These are phyloP conservation scores for Rhinatrema bivittatum DNA, from an alignment of 2,797 vertebrate species.

Conservation along the genomic window DNA sequence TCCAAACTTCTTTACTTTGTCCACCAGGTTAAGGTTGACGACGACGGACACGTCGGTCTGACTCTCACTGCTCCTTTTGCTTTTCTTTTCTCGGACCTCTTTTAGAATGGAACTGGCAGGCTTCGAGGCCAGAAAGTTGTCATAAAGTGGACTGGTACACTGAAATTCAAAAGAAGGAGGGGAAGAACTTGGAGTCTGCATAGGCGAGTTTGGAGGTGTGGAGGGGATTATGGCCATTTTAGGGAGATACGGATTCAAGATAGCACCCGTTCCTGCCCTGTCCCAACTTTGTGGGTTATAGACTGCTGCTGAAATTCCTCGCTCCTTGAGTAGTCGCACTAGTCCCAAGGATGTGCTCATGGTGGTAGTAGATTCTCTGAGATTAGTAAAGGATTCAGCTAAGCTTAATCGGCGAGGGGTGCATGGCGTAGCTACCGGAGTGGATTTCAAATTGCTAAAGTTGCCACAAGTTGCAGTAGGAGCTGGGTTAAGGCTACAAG, in stretches of 20 bases:
- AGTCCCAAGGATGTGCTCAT: slow-evolving; percentile 93
- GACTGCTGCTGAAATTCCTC: slow-evolving; percentile 85
- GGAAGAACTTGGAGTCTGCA: slow-evolving; percentile 60
- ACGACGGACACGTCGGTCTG: slow-evolving; percentile 79
- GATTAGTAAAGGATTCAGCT: slow-evolving; percentile 89
- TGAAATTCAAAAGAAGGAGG: slow-evolving; percentile 77
- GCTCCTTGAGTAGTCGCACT: slow-evolving; percentile 83
- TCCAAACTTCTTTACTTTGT: slow-evolving; percentile 87
- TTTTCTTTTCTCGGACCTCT: slow-evolving; percentile 80
- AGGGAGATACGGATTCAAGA: slow-evolving; percentile 60
- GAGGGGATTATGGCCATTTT: slow-evolving; percentile 67
- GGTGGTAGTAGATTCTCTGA: slow-evolving; percentile 88
- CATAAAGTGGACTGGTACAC: slow-evolving; percentile 71
- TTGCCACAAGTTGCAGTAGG: slow-evolving; percentile 63
- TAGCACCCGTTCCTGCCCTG: slow-evolving; percentile 53
- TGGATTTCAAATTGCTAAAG: slow-evolving; percentile 66
- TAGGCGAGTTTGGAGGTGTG: slow-evolving; percentile 83
- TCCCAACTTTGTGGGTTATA: slow-evolving; percentile 90
- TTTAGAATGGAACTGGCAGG: slow-evolving; percentile 90
- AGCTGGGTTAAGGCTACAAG: slow-evolving; percentile 73
- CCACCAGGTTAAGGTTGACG: slow-evolving; percentile 88
- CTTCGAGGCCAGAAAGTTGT: slow-evolving; percentile 91
- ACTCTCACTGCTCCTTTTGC: slow-evolving; percentile 60
- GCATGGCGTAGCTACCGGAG: slow-evolving; percentile 80
- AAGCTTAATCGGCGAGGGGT: slow-evolving; percentile 87